Evolutionary conservation across 2,888 invertebrate species (phyloP), one percentile per base, ranked within the genome.

Genomic region (Phlogophora meticulosa): DNA sequence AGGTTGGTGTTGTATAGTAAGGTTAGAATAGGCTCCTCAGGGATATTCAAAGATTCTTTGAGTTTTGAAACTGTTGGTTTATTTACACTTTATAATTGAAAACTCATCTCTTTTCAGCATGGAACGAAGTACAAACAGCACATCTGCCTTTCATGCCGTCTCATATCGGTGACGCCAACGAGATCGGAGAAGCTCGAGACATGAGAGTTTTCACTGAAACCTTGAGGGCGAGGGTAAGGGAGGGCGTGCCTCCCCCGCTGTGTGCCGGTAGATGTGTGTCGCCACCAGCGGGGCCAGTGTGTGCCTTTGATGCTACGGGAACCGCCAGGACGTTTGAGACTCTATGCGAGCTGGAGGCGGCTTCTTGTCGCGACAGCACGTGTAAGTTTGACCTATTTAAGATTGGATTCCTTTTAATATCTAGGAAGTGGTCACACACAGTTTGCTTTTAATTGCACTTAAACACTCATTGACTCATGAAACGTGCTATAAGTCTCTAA

Each of bases 281-380:
- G 2, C 92, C 95, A 0, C 93, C 94, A 1, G 90, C 94, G 0
- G 96, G 96, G 0, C 96, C 96, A 0, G 96, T 96, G 4, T 96
- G 96, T 82, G 96, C 96, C 0, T 96, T 96, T 70, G 96, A 96
- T 78, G 96, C 96, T 0, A 90, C 96, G 1, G 96, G 96, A 34
- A 92, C 95, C 0, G 95, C 96, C 1, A 87, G 95, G 76, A 96
- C 96, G 1, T 96, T 96, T 76, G 95, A 95, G 45, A 96, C 96
- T n/a, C 87, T 96, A 7, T 96, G 96, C 78, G 96, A 96, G 78
- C 92, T 96, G 28, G 95, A 96, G 72, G 92, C 96, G 13, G 96
- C 93, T 0, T 96, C 96, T 43, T 96, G 96, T 87, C 95, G 94
- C 74, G 96, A 96, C 72, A 96, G 96, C 86, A 96, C 95, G 61